A percentile compares a stretch with the other conserved stretches of the same genome.
phyloP scores from a whole-genome alignment of 2,888 invertebrate genomes.

The Bedellia somnulentella region DNA sequence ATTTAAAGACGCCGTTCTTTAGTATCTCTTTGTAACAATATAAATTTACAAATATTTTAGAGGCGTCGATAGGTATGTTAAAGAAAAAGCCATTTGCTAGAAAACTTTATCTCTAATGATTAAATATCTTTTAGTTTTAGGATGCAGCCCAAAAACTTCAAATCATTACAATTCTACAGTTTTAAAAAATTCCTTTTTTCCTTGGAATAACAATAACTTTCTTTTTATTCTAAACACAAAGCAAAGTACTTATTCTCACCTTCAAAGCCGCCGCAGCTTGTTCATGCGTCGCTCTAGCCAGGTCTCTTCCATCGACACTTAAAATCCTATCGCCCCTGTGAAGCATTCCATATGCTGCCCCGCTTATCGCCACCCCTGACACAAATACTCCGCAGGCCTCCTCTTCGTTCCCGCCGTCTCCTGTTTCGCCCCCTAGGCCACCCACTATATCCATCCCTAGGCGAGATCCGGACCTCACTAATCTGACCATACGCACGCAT shows the following conservation, averaged over 20 bases:
- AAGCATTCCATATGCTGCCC: constrained; percentile 50
- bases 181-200: no score
- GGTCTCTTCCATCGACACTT: constrained; percentile 73
- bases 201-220: no score
- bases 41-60: no score
- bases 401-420: constrained; percentile 27
- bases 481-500: constrained; percentile 48
- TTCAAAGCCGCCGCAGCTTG: constrained; percentile 71
- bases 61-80: no score
- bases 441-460: constrained; percentile 58
- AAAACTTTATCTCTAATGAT: no score
- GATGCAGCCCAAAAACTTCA: no score
- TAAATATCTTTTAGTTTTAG: no score
- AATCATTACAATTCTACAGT: no score
- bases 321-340: constrained; percentile 74
- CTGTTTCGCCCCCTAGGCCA: constrained; percentile 42
- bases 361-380: constrained; percentile 42
- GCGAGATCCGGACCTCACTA: constrained; percentile 48
- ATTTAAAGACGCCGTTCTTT: no score
- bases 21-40: no score
- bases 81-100: no score
- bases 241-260: constrained; percentile 17
- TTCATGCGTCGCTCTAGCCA: constrained; percentile 75
- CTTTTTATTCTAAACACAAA: no score
- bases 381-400: constrained; percentile 53